Evolutionary conservation across 2,113 vertebrate genomes (phyloP).

Genomic region (Potamarius usumacintae): DNA sequence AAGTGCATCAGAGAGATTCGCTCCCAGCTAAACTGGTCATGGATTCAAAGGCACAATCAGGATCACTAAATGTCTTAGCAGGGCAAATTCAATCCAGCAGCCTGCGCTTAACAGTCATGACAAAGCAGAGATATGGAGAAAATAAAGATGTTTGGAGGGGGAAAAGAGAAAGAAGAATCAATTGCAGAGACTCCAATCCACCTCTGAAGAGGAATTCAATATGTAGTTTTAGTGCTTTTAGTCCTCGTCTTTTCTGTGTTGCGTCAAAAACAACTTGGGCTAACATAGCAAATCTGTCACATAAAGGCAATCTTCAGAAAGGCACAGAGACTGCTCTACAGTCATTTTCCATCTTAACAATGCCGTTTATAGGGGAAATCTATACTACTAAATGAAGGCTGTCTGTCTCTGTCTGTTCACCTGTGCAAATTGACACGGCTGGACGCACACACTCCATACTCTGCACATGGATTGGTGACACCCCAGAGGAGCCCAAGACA

Average conservation of each 20-base stretch:
- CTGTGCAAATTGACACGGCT: no score
- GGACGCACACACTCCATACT: no score
- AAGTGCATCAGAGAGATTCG: slow-evolving; percentile 57
- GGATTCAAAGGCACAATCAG: slow-evolving; percentile 67
- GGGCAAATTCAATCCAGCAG: slow-evolving; percentile 68
- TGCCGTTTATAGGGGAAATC: slow-evolving; percentile 54
- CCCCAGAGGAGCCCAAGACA: no score
- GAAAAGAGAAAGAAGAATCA: slow-evolving; percentile 56
- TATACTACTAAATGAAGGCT: no score
- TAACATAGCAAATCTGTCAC: slow-evolving; percentile 72
- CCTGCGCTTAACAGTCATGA: slow-evolving; percentile 65
- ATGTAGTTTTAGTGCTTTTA: slow-evolving; percentile 56
- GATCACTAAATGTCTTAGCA: slow-evolving; percentile 66
- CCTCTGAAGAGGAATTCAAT: slow-evolving; percentile 61
- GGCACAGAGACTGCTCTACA: slow-evolving; percentile 63
- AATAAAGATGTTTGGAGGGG: slow-evolving; percentile 59
- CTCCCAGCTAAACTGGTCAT: slow-evolving; percentile 59
- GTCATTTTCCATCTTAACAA: slow-evolving; percentile 56
- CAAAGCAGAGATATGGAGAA: slow-evolving; percentile 59
- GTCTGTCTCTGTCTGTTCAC: no score
- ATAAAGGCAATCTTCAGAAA: slow-evolving; percentile 69
- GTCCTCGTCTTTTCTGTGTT: slow-evolving; percentile 62
- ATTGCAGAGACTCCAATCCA: slow-evolving; percentile 65
- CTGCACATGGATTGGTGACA: no score
- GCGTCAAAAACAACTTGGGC: slow-evolving; percentile 76